Conservation (phyloP, 2,797 vertebrate species). For the Hydrolagus colliei region DNA sequence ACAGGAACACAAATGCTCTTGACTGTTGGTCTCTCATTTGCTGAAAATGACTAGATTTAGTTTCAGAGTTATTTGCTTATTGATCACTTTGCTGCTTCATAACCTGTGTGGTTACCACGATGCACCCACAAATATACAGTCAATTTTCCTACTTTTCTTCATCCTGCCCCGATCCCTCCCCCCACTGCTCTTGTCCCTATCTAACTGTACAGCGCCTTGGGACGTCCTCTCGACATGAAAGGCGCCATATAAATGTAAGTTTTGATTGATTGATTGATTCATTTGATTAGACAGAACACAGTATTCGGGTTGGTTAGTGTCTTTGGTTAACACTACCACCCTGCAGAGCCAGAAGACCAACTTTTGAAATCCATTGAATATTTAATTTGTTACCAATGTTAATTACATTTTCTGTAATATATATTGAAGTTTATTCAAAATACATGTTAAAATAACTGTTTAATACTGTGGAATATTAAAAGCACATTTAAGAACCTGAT, state of each 20-base stretch:
- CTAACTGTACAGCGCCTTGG: too few relatives aligned
- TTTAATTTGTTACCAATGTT: background rate
- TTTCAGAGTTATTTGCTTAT: background rate
- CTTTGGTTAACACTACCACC: background rate
- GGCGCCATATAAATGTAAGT: too few relatives aligned
- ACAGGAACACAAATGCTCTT: background rate
- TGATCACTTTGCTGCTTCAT: background rate
- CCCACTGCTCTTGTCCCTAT: too few relatives aligned
- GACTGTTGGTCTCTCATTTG: background rate
- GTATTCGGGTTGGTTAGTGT: background rate
- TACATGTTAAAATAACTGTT: background rate
- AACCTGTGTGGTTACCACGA: background rate
- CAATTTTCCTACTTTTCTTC: too few relatives aligned
- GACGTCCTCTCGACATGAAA: too few relatives aligned
- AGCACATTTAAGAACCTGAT: background rate
- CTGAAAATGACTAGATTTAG: background rate
- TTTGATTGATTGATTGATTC: too few relatives aligned
- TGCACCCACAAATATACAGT: too few relatives aligned
- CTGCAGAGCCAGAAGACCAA: background rate
- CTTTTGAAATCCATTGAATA: background rate
- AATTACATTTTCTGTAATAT: background rate
- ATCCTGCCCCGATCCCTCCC: too few relatives aligned
- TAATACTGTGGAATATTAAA: background rate
- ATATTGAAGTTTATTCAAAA: background rate
- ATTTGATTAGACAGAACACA: background rate